phyloP scores from a whole-genome alignment of 2,797 vertebrate genomes.

The Eutrigla gurnardus region DNA sequence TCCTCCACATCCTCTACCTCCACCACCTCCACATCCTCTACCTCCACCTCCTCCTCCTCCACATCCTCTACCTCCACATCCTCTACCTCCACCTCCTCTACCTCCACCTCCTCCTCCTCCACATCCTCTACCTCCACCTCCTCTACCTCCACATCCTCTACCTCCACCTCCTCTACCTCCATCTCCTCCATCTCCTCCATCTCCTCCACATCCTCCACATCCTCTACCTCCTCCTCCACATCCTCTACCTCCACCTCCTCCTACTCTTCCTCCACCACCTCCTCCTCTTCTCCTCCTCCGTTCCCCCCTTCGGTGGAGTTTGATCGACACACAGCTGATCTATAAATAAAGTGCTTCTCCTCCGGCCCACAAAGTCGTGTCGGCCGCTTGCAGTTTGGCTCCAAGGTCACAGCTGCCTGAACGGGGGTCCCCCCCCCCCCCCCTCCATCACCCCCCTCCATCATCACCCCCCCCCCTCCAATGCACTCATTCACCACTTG shows the following conservation, averaged over 20 bases:
- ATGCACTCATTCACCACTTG: conserved; percentile 40
- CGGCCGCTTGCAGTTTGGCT: conserved; percentile 85
- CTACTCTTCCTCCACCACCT: conserved; percentile 1
- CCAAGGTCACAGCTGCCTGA: conserved; percentile 92
- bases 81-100: not conserved
- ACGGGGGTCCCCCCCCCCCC: not conserved
- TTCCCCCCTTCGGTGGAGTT: conserved; percentile 83
- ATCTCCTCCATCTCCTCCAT: too few relatives aligned
- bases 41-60: not conserved
- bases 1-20: too few relatives aligned
- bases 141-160: conserved; percentile 8
- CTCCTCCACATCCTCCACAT: not conserved
- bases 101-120: too few relatives aligned
- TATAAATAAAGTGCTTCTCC: conserved; percentile 93
- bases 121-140: not conserved
- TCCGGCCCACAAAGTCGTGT: conserved; percentile 85
- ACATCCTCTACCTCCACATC: conserved; percentile 4
- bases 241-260: not conserved
- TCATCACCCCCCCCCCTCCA: conserved; percentile 9
- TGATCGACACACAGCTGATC: conserved; percentile 92
- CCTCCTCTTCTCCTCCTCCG: conserved; percentile 8
- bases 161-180: too few relatives aligned
- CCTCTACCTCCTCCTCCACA: not conserved
- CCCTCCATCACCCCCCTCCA: too few relatives aligned
- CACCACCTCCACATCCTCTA: too few relatives aligned